phyloP scores from a whole-genome alignment of 2,797 vertebrate species.

The Apogon talboti region DNA sequence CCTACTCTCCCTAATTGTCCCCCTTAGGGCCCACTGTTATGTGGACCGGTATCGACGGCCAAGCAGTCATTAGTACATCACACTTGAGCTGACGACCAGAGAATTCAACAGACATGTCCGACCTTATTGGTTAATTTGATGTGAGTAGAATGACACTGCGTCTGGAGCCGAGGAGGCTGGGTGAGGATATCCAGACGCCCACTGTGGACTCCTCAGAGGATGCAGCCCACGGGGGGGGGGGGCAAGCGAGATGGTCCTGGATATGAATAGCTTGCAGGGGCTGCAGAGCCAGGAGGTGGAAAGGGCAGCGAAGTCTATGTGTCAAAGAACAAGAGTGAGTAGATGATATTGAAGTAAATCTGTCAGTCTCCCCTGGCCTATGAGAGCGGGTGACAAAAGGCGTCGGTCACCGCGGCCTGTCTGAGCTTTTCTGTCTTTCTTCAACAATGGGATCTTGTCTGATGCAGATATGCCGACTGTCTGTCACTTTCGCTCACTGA shows the following conservation, averaged over 20 bases:
- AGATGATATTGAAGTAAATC: slow-evolving; percentile 63
- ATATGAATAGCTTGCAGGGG: slow-evolving; percentile 57
- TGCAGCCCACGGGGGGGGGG: slow-evolving; percentile 22
- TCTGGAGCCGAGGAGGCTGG: slow-evolving; percentile 40
- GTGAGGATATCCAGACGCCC: slow-evolving; percentile 37
- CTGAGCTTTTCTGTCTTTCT: slow-evolving; percentile 58
- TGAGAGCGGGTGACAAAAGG: slow-evolving; percentile 62
- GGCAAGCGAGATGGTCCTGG: slow-evolving; percentile 16
- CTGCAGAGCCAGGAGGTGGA: slow-evolving; percentile 49
- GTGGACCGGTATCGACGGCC: slow-evolving; percentile 69
- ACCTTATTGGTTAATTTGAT: slow-evolving; percentile 73
- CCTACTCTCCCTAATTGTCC: slow-evolving; percentile 71
- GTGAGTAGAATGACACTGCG: slow-evolving; percentile 70
- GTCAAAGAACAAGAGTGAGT: slow-evolving; percentile 60
- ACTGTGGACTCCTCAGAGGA: slow-evolving; percentile 37
- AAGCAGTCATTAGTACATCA: slow-evolving; percentile 78
- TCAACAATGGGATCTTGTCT: slow-evolving; percentile 72
- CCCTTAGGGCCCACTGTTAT: slow-evolving; percentile 63
- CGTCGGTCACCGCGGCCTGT: slow-evolving; percentile 51
- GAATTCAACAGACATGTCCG: slow-evolving; percentile 64
- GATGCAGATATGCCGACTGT: slow-evolving; percentile 71
- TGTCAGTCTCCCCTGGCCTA: slow-evolving; percentile 60
- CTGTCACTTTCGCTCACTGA: slow-evolving; percentile 70
- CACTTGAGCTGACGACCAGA: slow-evolving; percentile 68
- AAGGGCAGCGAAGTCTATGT: slow-evolving; percentile 66